A percentile compares a stretch with the other conserved stretches of the same genome.
phyloP scores from a whole-genome alignment of 2,797 vertebrate species.

The Rhinichthys osculus region DNA sequence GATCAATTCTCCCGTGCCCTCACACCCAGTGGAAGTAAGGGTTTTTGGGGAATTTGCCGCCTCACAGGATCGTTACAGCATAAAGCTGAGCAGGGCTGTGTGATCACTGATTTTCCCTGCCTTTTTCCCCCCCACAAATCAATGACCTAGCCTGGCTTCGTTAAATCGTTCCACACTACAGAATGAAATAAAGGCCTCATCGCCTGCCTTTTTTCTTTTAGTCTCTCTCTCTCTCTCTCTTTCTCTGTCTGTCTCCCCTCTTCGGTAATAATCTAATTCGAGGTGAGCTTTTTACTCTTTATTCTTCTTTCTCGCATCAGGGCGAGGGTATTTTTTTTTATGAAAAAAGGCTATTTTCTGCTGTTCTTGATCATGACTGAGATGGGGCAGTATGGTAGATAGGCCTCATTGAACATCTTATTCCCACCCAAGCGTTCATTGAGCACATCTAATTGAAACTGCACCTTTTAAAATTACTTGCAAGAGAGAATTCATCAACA shows the following conservation, averaged over 20 bases:
- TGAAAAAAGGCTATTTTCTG: constrained; percentile 5
- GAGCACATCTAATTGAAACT: not conserved
- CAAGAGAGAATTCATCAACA: not conserved
- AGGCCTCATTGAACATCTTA: not conserved
- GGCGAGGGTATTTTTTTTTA: constrained; percentile 22
- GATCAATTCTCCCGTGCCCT: constrained; percentile 44
- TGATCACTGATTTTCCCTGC: constrained; percentile 55
- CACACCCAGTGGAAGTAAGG: constrained; percentile 37
- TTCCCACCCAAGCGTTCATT: not conserved
- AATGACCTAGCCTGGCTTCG: constrained; percentile 59
- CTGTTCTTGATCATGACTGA: constrained; percentile 18
- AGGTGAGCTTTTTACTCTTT: constrained; percentile 50
- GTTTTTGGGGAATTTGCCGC: constrained; percentile 42
- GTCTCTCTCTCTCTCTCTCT: constrained; percentile 7
- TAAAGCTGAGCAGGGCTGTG: constrained; percentile 42
- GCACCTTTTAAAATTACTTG: constrained; percentile 2
- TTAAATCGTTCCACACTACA: constrained; percentile 36
- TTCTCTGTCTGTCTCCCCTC: constrained; percentile 23
- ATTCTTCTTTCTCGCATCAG: constrained; percentile 8
- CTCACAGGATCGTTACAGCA: constrained; percentile 53
- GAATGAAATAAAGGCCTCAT: constrained; percentile 47
- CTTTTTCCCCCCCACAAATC: constrained; percentile 74
- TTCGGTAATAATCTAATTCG: constrained; percentile 51
- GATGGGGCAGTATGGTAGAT: not conserved
- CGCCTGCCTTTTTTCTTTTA: constrained; percentile 40